phyloP scores from a whole-genome alignment of 1,140 invertebrate species.

The Octopus sinensis region DNA sequence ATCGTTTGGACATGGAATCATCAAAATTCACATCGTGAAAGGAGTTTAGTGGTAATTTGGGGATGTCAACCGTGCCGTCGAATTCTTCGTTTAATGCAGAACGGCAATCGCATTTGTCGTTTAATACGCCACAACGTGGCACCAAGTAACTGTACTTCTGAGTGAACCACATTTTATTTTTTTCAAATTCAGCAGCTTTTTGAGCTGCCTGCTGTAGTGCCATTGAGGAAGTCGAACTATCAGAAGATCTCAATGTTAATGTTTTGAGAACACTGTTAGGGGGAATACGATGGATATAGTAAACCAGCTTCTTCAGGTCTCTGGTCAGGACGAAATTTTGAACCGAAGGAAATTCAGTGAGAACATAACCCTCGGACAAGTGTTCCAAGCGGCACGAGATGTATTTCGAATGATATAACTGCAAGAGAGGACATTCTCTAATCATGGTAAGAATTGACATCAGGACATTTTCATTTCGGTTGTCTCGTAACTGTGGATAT shows the following conservation, averaged over 20 bases:
- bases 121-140: neutral
- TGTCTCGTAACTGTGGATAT: neutral
- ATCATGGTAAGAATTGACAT: neutral
- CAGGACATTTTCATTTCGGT: neutral
- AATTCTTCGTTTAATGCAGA: neutral
- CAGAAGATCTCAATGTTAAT: neutral
- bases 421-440: neutral
- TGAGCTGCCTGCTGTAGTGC: neutral
- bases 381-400: neutral
- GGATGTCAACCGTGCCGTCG: neutral
- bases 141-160: neutral
- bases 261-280: neutral
- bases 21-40: neutral
- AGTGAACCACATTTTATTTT: neutral
- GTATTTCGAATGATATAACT: neutral
- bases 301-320: neutral
- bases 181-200: neutral
- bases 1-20: neutral
- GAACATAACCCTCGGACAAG: neutral
- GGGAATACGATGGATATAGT: neutral
- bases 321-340: neutral
- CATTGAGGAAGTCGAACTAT: neutral
- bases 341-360: neutral
- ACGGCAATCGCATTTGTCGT: neutral
- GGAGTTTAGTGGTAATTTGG: neutral